Evolutionary conservation across 2,888 invertebrate genomes (phyloP).

Genomic region (Carpatolechia fugitivella): DNA sequence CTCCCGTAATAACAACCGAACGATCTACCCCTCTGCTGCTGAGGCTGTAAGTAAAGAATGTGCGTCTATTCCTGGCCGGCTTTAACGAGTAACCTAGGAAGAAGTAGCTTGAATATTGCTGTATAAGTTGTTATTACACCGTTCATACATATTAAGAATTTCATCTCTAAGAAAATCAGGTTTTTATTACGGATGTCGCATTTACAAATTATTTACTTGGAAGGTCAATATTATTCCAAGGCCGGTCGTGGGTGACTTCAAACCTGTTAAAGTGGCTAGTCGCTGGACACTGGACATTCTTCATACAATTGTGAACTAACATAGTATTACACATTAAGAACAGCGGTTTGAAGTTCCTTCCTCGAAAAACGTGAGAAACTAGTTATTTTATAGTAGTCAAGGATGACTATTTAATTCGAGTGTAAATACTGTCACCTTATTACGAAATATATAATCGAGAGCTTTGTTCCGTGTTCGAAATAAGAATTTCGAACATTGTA

Average conservation of each 20-base stretch:
- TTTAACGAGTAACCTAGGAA: no score
- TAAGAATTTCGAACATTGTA: no score
- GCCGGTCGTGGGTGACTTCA: constrained; percentile 45
- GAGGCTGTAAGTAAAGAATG: no score
- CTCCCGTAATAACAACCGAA: no score
- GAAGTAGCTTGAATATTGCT: no score
- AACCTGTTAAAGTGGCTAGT: constrained; percentile 46
- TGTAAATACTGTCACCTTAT: neutral
- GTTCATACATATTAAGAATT: neutral
- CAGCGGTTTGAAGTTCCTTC: neutral
- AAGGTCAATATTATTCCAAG: constrained; percentile 57
- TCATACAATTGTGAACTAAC: neutral
- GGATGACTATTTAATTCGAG: neutral
- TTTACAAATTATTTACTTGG: constrained; percentile 52
- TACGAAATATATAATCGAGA: no score
- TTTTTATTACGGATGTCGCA: constrained; percentile 30
- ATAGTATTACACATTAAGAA: constrained; percentile 3
- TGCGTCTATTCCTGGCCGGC: no score
- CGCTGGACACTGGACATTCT: constrained; percentile 31
- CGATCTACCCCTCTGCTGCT: no score
- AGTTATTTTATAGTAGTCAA: neutral
- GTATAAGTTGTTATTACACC: no score
- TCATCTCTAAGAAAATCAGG: neutral
- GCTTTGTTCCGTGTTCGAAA: no score
- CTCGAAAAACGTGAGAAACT: neutral